Evolutionary conservation across 2,888 invertebrate genomes (phyloP).

Genomic region (Eumerus sabulonum): DNA sequence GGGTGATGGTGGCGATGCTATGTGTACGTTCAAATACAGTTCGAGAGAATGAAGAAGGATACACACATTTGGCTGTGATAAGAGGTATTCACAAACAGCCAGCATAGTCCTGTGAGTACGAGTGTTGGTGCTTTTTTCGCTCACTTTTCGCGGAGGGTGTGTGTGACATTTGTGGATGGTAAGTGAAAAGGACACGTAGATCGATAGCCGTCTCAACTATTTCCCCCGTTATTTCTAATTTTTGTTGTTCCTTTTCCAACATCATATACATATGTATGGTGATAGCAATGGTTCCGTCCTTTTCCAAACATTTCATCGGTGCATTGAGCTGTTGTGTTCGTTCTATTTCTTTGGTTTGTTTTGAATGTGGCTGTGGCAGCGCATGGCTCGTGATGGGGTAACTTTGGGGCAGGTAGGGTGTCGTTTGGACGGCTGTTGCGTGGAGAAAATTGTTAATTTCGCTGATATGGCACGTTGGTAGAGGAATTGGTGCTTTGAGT

Average conservation of each 20-base stretch:
- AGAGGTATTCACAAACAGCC: slow-evolving; percentile 27
- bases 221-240: not conserved
- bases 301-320: slow-evolving; percentile 61
- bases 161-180: slow-evolving; percentile 46
- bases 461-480: not conserved
- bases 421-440: slow-evolving; percentile 46
- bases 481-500: not conserved
- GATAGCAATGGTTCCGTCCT: slow-evolving; percentile 38
- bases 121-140: too few relatives aligned
- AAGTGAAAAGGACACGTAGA: slow-evolving; percentile 10
- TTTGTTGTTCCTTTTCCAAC: not conserved
- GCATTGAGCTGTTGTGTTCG: slow-evolving; percentile 38
- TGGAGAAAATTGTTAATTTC: slow-evolving; percentile 43
- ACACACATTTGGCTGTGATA: slow-evolving; percentile 59
- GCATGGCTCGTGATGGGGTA: slow-evolving; percentile 36
- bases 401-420: slow-evolving; percentile 48
- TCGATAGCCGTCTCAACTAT: slow-evolving; percentile 24
- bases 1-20: slow-evolving; percentile 1
- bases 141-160: slow-evolving; percentile 30
- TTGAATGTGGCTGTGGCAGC: slow-evolving; percentile 38
- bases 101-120: slow-evolving; percentile 11
- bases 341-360: slow-evolving; percentile 42
- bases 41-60: slow-evolving; percentile 55
- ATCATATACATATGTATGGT: not conserved
- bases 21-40: not conserved